Evolutionary conservation across 2,888 invertebrate genomes (phyloP), one percentile per base, ranked within the genome.

Genomic region (Adelphocoris suturalis): DNA sequence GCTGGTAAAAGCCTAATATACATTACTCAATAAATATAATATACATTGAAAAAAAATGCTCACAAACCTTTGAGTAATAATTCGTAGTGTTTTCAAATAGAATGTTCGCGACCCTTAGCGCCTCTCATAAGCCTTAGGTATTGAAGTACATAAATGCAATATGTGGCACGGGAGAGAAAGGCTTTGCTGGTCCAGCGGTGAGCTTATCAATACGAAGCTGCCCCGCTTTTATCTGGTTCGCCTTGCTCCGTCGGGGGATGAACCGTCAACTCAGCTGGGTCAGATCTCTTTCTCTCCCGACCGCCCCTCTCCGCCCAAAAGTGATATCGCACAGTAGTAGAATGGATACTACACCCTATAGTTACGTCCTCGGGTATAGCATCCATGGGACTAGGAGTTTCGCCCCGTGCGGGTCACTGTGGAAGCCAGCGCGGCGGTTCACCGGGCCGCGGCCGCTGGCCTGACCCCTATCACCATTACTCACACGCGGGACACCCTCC

Each of bases 391-490:
- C 2, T 27, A 68, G 23, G 23, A 23, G 19, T 68, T 37, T 12
- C 23, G 68, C 68, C 23, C 68, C 23, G 23, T 23, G 12, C 23
- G 68, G 78, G 78, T 78, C 78, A 78, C 68, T 68, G 68, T 23
- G 68, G 27, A 37, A 78, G 37, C 78, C 78, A 46, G 78, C 78
- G 37, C 46, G 37, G 78, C 78, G 78, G 28, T 46, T 78, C 78
- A 78, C 78, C 75, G 28, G 75, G 23, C 37, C 75, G 75, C 19
- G 47, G 76, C 78, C 78, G 28, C 46, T 47, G 46, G 78, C 78
- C 46, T 78, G 78, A 78, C 78, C 78, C 37, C 78, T 46, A 78
- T 46, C 78, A 27, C 76, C 37, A 14, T 27, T 27, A 76, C 76
- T 37, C 23, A 27, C 7, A n/a, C 57, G 68, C 68, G 19, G 68